Percentiles rank a stretch among this genome's conserved stretches.
These are phyloP conservation scores for Apocrypta bakeri DNA, from an alignment of 1,140 invertebrate genomes.

Conservation along the genomic window DNA sequence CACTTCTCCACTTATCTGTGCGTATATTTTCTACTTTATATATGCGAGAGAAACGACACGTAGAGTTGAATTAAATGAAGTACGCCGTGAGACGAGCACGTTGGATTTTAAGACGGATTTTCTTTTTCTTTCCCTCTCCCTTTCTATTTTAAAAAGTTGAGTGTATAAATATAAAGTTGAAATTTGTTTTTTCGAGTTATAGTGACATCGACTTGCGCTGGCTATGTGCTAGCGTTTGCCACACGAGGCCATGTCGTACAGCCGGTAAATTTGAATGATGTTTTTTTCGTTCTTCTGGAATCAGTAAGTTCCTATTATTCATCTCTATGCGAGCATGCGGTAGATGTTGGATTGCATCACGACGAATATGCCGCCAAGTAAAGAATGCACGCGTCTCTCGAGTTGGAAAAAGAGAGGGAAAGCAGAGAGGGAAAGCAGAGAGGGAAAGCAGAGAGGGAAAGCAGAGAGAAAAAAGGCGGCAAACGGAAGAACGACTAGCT, in stretches of 20 bases:
- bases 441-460: neutral
- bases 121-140: neutral
- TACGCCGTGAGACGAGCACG: neutral
- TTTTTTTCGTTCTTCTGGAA: neutral
- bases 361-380: neutral
- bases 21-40: constrained; percentile 12
- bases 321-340: neutral
- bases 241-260: neutral
- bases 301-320: neutral
- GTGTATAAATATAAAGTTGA: neutral
- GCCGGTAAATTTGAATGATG: constrained; percentile 41
- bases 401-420: neutral
- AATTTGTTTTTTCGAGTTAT: neutral
- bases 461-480: neutral
- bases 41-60: neutral
- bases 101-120: neutral
- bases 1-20: constrained; percentile 35
- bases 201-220: neutral
- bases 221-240: neutral
- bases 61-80: constrained; percentile 16
- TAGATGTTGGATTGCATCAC: neutral
- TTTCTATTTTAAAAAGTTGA: too few relatives aligned
- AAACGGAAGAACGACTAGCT: neutral
- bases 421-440: neutral
- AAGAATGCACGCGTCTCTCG: neutral